Evolutionary conservation across 2,888 invertebrate genomes (phyloP), one percentile per base, ranked within the genome.

Genomic region (Melanotus villosus): DNA sequence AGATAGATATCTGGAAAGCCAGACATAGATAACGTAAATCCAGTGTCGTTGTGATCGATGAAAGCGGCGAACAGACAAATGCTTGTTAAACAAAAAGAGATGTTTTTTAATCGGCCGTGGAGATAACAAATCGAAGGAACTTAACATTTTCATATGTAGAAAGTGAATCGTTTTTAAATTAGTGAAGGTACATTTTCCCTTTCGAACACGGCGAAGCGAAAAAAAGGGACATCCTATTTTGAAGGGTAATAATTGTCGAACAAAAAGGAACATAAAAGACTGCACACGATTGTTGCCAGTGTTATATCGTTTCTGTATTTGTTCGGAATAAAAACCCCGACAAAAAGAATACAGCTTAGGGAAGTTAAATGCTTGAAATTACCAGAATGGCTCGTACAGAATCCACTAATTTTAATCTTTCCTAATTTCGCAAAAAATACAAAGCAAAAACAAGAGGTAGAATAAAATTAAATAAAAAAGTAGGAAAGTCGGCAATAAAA

Each of bases 11-110:
- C 81, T 76, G 77, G 78, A 78, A 78, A 79, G 79, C 80, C 82
- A 80, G 79, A 80, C 79, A 78, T 79, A 82, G 82, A 83, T 83
- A 82, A 82, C 81, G 81, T 81, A 82, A 82, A 83, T 82, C 83
- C 80, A 81, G 80, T 81, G 83, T 82, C 83, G 80, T 77, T 74
- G 80, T 82, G 82, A 83, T 83, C 77, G 81, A 83, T 83, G 80
- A 77, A 78, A 75, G 80, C 76, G 78, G 81, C 77, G 78, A 79
- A 78, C 78, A 79, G 80, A 82, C 82, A 77, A 80, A 83, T 83
- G 81, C 81, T 79, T 79, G 80, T 78, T 78, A 81, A 80, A 83
- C 80, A 82, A 83, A 83, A 82, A 82, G 80, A 73, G 78, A 78
- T 78, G 78, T 75, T 78, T 80, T 80, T 81, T 69, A 80, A 82